Base-by-base conservation (phyloP, 2,888 invertebrate genomes). In the Oxystoma pomonae region DNA sequence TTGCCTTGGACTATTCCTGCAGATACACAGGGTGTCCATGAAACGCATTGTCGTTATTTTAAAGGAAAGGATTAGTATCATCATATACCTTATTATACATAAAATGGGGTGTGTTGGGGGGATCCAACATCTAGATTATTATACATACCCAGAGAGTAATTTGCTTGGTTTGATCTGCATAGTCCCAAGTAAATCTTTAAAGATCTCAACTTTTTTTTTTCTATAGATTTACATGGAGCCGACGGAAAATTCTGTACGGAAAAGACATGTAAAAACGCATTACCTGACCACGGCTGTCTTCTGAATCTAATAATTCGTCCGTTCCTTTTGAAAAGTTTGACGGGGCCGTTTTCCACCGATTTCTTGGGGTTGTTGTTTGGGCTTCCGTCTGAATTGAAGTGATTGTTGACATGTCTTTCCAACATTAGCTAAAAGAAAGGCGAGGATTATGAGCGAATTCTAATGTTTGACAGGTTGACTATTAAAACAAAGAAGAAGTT, bases 371-470 rank as follows among this genome's bases (percentile, higher is more conserved):
- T 84, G 55, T 63, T 64, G 67, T 85, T 86, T 62, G 85, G 83
- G 55, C 84, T 83, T 20, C 81, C 81, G 74, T 89, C 89, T 71
- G 86, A 84, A 75, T 84, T 87, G 82, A 97, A 96, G 80, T 97
- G 97, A 74, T 91, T 88, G 82, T 96, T 96, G 59, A 96, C 95
- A 77, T 98, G 97, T 72, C 96, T 86, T 80, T 96, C 94, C 72
- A 97, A 82, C 65, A 93, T 88, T 65, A 85, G 86, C 91, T 91
- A 83, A 49, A 85, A n/a, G n/a, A n/a, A n/a, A n/a, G n/a, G n/a
- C n/a, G n/a, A n/a, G n/a, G n/a, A n/a, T n/a, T n/a, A n/a, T n/a
- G n/a, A n/a, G n/a, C n/a, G n/a, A n/a, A n/a, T n/a, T n/a, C n/a
- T n/a, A n/a, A n/a, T n/a, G n/a, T n/a, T n/a, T n/a, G n/a, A n/a